Percentiles rank a stretch among this genome's conserved stretches.
These are phyloP conservation scores for Oncorhynchus kisutch DNA, from an alignment of 2,113 vertebrate species.

Conservation along the genomic window DNA sequence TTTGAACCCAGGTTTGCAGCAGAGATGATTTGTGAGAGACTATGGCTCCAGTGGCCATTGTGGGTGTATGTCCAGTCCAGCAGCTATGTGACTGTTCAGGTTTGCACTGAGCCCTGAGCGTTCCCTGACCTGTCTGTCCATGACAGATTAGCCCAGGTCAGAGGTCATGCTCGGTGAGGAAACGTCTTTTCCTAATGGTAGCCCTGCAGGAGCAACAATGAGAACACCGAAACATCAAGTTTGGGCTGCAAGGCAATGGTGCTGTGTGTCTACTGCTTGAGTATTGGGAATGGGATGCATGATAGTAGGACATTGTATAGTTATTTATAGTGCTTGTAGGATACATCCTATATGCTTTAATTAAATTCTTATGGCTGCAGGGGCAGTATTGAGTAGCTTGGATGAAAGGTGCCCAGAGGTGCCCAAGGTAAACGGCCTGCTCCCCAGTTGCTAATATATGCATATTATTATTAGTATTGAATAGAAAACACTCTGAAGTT, in stretches of 20 bases:
- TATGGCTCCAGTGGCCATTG: not conserved
- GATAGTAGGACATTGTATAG: too few species aligned
- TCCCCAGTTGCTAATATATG: too few species aligned
- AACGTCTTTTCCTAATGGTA: conserved; percentile 70
- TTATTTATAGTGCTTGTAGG: too few species aligned
- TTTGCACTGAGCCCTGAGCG: conserved; percentile 44
- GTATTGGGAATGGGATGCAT: not conserved
- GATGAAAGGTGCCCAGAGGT: too few species aligned
- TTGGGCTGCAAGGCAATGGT: not conserved
- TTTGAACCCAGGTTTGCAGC: too few species aligned
- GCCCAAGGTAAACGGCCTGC: too few species aligned
- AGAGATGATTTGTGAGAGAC: not conserved
- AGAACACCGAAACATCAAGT: conserved; percentile 17
- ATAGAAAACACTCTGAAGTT: too few species aligned
- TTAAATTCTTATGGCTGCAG: too few species aligned
- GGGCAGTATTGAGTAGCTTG: too few species aligned
- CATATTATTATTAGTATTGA: too few species aligned
- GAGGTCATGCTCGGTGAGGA: conserved; percentile 78
- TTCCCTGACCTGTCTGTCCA: conserved; percentile 66
- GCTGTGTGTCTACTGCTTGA: not conserved
- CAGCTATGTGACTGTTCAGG: conserved; percentile 40
- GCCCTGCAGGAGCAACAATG: conserved; percentile 15
- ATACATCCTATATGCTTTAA: too few species aligned
- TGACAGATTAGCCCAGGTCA: conserved; percentile 74
- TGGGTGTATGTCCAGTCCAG: conserved; percentile 57